Percentiles rank a stretch among this genome's conserved stretches.
These are phyloP conservation scores for Rousettus leschenaultii DNA, from an alignment of 2,113 vertebrate genomes.

Conservation along the genomic window DNA sequence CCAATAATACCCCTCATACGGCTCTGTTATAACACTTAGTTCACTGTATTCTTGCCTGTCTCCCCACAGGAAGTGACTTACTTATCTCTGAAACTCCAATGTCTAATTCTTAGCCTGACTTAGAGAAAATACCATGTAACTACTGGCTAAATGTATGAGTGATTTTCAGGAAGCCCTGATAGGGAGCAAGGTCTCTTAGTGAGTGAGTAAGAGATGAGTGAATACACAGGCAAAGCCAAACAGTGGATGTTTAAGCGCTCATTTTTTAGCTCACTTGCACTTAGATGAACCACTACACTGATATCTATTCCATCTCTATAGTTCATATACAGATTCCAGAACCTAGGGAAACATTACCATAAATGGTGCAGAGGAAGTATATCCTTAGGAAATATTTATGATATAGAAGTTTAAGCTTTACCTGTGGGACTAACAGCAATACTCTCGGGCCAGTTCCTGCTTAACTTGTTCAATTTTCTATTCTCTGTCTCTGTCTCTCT, in stretches of 20 bases:
- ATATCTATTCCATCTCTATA: neutral
- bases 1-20: neutral
- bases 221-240: neutral
- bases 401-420: neutral
- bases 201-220: neutral
- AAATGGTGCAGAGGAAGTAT: neutral
- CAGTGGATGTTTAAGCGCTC: neutral
- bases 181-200: neutral
- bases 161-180: neutral
- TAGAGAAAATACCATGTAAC: neutral
- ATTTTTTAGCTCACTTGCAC: slow-evolving; percentile 28
- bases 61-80: neutral
- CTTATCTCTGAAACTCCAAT: neutral
- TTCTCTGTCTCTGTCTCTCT: neutral
- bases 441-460: neutral
- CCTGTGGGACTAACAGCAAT: neutral
- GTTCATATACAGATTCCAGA: neutral
- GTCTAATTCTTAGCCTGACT: neutral
- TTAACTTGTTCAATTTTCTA: neutral
- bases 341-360: neutral
- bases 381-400: slow-evolving; percentile 39
- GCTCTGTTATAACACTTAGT: neutral
- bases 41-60: neutral
- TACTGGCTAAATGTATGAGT: neutral
- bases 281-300: neutral